Percentiles rank a stretch among this genome's conserved stretches.
These are phyloP conservation scores for Dromas ardeola DNA, from an alignment of 2,113 vertebrate species.

Conservation along the genomic window DNA sequence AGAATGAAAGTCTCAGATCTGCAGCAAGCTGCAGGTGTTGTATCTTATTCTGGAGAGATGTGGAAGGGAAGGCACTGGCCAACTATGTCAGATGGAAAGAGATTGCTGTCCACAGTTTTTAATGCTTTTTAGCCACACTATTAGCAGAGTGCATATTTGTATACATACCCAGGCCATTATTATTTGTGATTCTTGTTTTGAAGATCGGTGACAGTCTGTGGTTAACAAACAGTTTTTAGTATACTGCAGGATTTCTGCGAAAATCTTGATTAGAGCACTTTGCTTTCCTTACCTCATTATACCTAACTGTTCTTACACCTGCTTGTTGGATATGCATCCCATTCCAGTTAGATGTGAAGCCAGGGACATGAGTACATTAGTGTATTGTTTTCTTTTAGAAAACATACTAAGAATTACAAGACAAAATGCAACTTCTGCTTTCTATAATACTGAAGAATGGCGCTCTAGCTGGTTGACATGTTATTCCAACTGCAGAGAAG, in stretches of 20 bases:
- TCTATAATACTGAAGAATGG: not conserved
- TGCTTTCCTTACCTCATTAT: not conserved
- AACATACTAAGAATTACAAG: not conserved
- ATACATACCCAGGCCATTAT: no score
- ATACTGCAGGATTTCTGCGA: not conserved
- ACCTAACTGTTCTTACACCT: not conserved
- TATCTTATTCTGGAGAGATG: not conserved
- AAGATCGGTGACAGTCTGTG: not conserved
- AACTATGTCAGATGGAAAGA: not conserved
- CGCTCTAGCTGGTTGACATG: not conserved
- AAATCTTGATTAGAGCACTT: not conserved
- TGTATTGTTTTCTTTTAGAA: not conserved
- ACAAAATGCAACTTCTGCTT: not conserved
- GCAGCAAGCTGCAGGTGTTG: not conserved
- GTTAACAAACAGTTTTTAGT: not conserved
- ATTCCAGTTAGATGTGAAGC: not conserved
- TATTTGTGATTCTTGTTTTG: not conserved
- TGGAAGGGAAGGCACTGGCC: not conserved
- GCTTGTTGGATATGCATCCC: not conserved
- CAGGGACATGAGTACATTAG: not conserved
- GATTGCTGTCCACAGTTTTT: accelerated
- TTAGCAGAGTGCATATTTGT: not conserved
- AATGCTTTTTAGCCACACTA: not conserved
- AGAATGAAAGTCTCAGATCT: not conserved
- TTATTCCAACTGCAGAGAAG: not conserved